These are phyloP conservation scores for Volucella inanis DNA, from an alignment of 2,888 invertebrate species.

Conservation along the genomic window DNA sequence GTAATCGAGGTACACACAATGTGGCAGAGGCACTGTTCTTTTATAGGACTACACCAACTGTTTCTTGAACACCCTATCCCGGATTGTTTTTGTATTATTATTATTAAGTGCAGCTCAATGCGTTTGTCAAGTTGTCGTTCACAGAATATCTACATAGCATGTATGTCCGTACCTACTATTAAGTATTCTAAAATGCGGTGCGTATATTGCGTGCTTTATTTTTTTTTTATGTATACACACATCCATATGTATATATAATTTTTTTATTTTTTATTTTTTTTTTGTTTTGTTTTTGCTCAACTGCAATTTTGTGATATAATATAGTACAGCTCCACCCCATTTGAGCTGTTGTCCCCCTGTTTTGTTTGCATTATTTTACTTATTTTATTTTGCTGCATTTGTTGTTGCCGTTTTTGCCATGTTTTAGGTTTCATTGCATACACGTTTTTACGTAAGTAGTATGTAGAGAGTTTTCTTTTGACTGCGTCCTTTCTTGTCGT, in stretches of 20 bases:
- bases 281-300: no score
- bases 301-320: background rate
- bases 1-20: slow-evolving; percentile 2
- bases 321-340: slow-evolving; percentile 28
- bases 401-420: slow-evolving; percentile 15
- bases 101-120: slow-evolving; percentile 38
- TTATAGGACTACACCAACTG: slow-evolving; percentile 45
- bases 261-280: no score
- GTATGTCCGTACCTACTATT: slow-evolving; percentile 10
- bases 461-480: slow-evolving; percentile 6
- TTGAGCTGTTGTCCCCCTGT: slow-evolving; percentile 17
- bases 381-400: slow-evolving; percentile 2
- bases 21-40: slow-evolving; percentile 17
- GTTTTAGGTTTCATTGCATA: slow-evolving; percentile 28
- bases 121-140: slow-evolving; percentile 46
- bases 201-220: slow-evolving; percentile 36
- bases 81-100: slow-evolving; percentile 1
- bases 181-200: slow-evolving; percentile 18
- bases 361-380: slow-evolving; percentile 25
- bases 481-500: background rate
- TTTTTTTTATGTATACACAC: background rate
- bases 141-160: slow-evolving; percentile 19
- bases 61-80: slow-evolving; percentile 41
- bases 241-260: no score
- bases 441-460: no score